These are phyloP conservation scores for Eupelmus urozonus DNA, from an alignment of 2,888 invertebrate genomes.

Conservation along the genomic window DNA sequence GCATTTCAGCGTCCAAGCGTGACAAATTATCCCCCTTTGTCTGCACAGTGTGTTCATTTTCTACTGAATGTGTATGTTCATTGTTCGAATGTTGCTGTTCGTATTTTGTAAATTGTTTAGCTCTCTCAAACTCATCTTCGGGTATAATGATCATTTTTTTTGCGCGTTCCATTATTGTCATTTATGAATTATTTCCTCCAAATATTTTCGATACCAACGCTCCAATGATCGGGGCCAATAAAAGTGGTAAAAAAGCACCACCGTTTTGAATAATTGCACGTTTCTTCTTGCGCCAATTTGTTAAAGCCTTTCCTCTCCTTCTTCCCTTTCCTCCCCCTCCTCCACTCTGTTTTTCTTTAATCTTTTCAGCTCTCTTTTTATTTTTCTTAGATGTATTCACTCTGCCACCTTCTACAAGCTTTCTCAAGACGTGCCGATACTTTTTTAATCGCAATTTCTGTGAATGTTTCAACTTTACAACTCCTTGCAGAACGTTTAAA, in stretches of 20 bases:
- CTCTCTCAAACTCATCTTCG: constrained; percentile 28
- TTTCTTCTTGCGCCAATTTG: background rate
- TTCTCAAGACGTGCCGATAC: constrained; percentile 5
- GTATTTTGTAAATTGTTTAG: background rate
- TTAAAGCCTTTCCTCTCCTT: background rate
- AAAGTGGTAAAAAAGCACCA: constrained; percentile 7
- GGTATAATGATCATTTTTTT: constrained; percentile 49
- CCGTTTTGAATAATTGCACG: background rate
- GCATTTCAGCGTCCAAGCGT: no score
- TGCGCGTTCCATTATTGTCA: constrained; percentile 49
- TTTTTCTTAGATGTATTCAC: no score
- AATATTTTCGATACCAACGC: background rate
- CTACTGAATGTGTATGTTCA: background rate
- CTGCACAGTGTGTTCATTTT: no score
- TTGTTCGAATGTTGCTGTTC: background rate
- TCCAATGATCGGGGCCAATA: background rate
- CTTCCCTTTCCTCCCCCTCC: no score
- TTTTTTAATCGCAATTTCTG: constrained; percentile 10
- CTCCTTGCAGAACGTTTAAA: constrained; percentile 20
- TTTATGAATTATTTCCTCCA: no score
- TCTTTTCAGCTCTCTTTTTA: background rate
- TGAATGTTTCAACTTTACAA: background rate
- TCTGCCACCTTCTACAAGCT: background rate
- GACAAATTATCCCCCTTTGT: no score
- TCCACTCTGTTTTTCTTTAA: background rate